phyloP scores from a whole-genome alignment of 2,113 vertebrate species.

The Cnemophilus loriae region DNA sequence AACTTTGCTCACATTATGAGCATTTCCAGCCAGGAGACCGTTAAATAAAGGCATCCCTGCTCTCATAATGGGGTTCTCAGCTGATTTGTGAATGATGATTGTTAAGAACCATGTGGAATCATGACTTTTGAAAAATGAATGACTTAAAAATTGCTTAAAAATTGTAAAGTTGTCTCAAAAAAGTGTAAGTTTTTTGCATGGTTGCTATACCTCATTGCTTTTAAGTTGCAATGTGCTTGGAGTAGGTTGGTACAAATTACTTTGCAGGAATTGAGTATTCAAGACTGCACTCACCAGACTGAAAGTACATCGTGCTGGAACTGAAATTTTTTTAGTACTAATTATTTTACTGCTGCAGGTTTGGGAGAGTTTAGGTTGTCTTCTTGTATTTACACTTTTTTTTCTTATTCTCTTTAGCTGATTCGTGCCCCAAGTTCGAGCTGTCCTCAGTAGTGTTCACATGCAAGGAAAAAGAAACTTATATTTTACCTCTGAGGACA shows the following conservation, averaged over 20 bases:
- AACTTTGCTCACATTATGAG: background rate
- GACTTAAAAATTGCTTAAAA: background rate
- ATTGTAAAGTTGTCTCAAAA: background rate
- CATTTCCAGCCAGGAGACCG: background rate
- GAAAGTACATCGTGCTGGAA: background rate
- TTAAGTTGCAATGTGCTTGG: background rate
- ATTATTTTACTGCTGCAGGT: background rate
- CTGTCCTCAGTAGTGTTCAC: rapidly evolving
- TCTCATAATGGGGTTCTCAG: background rate
- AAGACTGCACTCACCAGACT: background rate
- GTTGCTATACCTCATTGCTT: background rate
- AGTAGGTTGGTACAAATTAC: background rate
- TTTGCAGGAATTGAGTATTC: background rate
- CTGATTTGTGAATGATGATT: background rate
- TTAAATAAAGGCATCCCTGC: background rate
- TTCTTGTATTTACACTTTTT: background rate
- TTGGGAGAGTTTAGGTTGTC: background rate
- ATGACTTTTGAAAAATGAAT: background rate
- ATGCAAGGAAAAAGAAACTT: background rate
- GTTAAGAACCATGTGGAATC: background rate
- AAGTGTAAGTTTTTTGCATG: background rate
- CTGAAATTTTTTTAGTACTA: background rate
- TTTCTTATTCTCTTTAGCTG: background rate
- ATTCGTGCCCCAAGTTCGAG: background rate
- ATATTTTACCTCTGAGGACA: background rate